Base-by-base conservation (phyloP, 2,888 invertebrate species). In the Lumbricus terrestris region DNA sequence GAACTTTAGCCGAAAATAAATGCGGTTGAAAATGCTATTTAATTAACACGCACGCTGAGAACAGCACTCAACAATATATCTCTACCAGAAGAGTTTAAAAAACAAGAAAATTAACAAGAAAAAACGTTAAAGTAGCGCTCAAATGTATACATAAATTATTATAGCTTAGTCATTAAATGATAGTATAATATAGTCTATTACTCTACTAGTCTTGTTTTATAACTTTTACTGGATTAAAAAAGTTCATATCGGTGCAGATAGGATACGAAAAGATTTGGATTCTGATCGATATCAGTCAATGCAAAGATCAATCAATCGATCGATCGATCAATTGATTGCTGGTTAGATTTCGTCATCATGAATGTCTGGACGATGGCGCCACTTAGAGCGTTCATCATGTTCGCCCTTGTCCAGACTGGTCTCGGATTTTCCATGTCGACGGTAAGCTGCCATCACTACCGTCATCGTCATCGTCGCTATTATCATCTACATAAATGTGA, bases 371-470 rank as follows among this genome's bases (percentile, higher is more conserved):
- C 37, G 34, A 35, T 34, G 34, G 85, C 85, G 34, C 85, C 35
- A 23, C 34, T 85, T 18, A 37, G 5, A 85, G 37, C 34, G 85
- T 35, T 85, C 85, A 35, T 85, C 85, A 85, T 37, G 37, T 85
- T 85, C 85, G 85, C 85, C 23, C 85, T 85, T 18, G 35, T 85
- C 20, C 85, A 85, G 85, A 85, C 34, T 33, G 34, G 35, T 35
- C 37, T 85, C 13, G 85, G 85, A 85, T 85, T 85, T 34, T 85
- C 85, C 85, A 85, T 85, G 37, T 34, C 85, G n/a, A 85, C 37
- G 85, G 85, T 85, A 85, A 35, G 85, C 15, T n/a, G n/a, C 8
- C 69, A n/a, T 69, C n/a, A 69, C 13, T 16, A n/a, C n/a, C 69
- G 11, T 69, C 1, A 16, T 69, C 69, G 16, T 47, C 23, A 47